Conservation (phyloP, 2,113 vertebrate species). For the Triplophysa siluroides region DNA sequence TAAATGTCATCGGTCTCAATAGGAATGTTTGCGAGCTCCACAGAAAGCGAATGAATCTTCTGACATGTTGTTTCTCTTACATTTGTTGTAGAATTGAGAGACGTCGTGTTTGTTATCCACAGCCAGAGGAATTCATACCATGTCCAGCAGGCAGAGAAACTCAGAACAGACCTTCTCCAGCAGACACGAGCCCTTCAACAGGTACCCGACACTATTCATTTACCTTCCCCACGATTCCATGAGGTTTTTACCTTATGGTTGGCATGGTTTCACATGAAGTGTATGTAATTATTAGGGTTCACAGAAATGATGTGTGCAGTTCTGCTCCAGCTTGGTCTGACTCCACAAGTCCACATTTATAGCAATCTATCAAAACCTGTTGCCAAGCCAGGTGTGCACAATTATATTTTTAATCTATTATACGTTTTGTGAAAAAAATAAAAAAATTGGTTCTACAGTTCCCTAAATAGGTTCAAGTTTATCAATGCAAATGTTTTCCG, state of each 20-base stretch:
- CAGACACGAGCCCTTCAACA: slow-evolving; percentile 78
- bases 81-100: slow-evolving; percentile 78
- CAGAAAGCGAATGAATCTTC: not conserved
- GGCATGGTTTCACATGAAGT: not conserved
- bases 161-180: slow-evolving; percentile 78
- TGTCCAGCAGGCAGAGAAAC: slow-evolving; percentile 81
- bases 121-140: slow-evolving; percentile 95
- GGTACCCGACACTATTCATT: slow-evolving; percentile 66
- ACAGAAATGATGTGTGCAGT: not conserved
- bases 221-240: not conserved
- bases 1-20: not conserved
- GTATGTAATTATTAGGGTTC: not conserved
- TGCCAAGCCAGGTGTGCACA: not conserved
- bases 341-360: not conserved
- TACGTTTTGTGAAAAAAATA: too few relatives aligned
- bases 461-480: not conserved
- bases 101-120: slow-evolving; percentile 92
- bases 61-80: slow-evolving; percentile 43
- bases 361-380: not conserved
- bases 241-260: not conserved
- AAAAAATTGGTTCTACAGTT: not conserved
- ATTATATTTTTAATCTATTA: too few relatives aligned
- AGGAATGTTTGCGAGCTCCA: not conserved
- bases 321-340: not conserved
- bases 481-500: not conserved